phyloP scores from a whole-genome alignment of 2,888 invertebrate species.

The Drosophila atroscutellata region DNA sequence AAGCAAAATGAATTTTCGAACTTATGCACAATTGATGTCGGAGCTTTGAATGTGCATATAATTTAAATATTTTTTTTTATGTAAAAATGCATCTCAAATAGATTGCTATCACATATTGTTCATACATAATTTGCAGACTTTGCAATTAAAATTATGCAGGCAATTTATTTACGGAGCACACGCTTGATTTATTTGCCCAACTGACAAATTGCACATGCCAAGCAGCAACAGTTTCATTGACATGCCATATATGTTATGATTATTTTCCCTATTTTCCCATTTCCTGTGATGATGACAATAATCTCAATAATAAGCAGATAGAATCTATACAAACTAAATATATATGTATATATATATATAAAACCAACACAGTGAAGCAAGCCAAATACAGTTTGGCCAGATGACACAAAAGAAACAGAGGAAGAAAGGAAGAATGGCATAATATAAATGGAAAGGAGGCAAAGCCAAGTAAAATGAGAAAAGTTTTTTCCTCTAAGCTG shows the following conservation, averaged over 20 bases:
- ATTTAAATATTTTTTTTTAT: neutral
- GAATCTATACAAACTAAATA: conserved; percentile 13
- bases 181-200: conserved; percentile 43
- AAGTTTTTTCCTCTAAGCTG: conserved; percentile 51
- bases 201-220: conserved; percentile 28
- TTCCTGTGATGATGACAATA: conserved; percentile 53
- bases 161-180: conserved; percentile 47
- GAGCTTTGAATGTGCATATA: no score
- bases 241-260: conserved; percentile 39
- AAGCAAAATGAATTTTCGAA: neutral
- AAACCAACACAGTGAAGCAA: conserved; percentile 23
- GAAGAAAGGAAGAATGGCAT: conserved; percentile 20
- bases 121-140: conserved; percentile 5
- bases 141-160: conserved; percentile 50
- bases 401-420: conserved; percentile 1
- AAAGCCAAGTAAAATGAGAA: conserved; percentile 56
- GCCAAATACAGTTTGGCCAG: conserved; percentile 44
- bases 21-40: neutral
- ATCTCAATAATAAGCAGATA: conserved; percentile 69
- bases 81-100: conserved; percentile 7
- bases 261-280: conserved; percentile 9
- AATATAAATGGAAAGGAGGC: conserved; percentile 37
- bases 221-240: conserved; percentile 23
- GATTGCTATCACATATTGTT: conserved; percentile 7
- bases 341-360: no score